Percentiles rank a stretch among this genome's conserved stretches.
Conservation (phyloP, 2,113 vertebrate species). For the Cyphomyrus discorhynchus region DNA sequence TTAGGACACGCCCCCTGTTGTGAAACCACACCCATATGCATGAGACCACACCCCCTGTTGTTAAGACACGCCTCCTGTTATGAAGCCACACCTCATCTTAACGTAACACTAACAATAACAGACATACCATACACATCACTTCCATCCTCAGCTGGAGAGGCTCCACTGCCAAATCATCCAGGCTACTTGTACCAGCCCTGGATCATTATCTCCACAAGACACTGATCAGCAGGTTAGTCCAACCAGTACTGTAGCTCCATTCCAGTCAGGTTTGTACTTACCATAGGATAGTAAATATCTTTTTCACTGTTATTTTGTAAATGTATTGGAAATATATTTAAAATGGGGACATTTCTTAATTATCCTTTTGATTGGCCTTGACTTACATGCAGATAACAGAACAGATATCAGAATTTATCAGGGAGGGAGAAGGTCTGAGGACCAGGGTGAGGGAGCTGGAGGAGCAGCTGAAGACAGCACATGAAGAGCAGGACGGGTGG, state of each 20-base stretch:
- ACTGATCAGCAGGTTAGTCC: constrained; percentile 53
- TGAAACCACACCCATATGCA: neutral
- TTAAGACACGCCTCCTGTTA: neutral
- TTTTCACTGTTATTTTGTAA: neutral
- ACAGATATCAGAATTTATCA: constrained; percentile 42
- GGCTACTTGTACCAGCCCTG: constrained; percentile 34
- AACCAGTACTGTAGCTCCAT: neutral
- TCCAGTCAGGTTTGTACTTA: neutral
- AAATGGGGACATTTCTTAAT: neutral
- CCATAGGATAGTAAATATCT: neutral
- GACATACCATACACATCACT: neutral
- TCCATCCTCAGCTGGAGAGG: constrained; percentile 48
- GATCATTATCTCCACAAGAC: neutral
- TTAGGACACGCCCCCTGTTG: neutral
- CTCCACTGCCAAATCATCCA: constrained; percentile 52
- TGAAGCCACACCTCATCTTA: neutral
- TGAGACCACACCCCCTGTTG: neutral
- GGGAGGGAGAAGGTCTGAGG: constrained; percentile 31
- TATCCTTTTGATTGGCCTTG: neutral
- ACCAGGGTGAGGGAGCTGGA: constrained; percentile 43
- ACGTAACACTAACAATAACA: neutral
- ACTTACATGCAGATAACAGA: constrained; percentile 50
- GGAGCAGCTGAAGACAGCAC: constrained; percentile 33
- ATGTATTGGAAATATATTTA: neutral
- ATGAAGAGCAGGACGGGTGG: constrained; percentile 12